Evolutionary conservation across 2,888 invertebrate species (phyloP), one percentile per base, ranked within the genome.

Genomic region (Dascillus cervinus): DNA sequence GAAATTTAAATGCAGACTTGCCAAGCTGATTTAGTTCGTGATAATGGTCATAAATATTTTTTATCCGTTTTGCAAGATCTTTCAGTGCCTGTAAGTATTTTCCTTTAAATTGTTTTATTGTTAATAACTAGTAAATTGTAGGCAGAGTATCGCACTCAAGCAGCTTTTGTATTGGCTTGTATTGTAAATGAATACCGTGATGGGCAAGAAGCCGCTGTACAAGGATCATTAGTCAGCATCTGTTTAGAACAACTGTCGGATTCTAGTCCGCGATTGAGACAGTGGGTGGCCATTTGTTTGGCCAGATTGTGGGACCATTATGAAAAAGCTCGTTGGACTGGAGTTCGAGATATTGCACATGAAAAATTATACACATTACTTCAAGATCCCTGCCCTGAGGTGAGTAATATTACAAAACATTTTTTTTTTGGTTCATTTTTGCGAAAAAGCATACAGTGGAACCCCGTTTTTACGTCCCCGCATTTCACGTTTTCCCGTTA

Each of bases 1-100:
- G 25, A 11, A 29, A 26, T 30, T 32, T 36, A 37, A 31, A 69
- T 72, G 1, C 70, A 92, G 83, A 87, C 84, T 26, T 97, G 96
- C 57, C 96, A 97, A 69, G 80, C 81, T 35, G 96, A 97, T 64
- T 69, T 97, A 50, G 91, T 96, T 11, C 82, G 94, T 50, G 96
- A 96, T 42, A 81, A 81, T 56, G 86, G 91, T 6, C 91, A 95
- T 65, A 91, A 89, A 60, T 96, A 96, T 65, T 98, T 98, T 64
- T 68, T 98, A 22, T 76, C 85, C 1, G 85, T 97, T 25, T 75
- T 98, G 9, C 86, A 90, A 58, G 97, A 98, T 59, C 73, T 79
- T 8, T 69, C 79, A 1, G 82, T 94, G 47, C 79, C 83, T 43
- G 87, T 87, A 65, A 76, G 78, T 74, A 39, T 27, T n/a, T n/a